Conservation (phyloP, 2,113 vertebrate species). For the Rattus norvegicus region DNA sequence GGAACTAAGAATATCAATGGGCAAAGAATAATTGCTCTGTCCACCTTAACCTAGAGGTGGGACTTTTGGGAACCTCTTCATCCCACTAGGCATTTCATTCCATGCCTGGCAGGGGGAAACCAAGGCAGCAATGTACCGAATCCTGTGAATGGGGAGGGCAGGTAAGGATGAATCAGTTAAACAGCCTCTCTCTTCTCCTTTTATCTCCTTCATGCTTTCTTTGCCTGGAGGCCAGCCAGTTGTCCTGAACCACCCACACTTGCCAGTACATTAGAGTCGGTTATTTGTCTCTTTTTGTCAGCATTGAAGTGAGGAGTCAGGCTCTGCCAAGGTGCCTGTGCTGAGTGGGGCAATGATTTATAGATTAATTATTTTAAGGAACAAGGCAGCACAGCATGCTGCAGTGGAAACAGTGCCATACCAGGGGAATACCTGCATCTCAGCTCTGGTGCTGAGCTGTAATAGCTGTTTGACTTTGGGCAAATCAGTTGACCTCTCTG, state of each 20-base stretch:
- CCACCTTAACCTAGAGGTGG: neutral
- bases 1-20: neutral
- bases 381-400: constrained; percentile 59
- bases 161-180: constrained; percentile 35
- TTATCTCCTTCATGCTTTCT: constrained; percentile 10
- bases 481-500: constrained; percentile 73
- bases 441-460: constrained; percentile 39
- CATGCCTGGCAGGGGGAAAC: constrained; percentile 8
- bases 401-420: constrained; percentile 21
- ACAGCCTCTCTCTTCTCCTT: neutral
- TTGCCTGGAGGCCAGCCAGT: constrained; percentile 54
- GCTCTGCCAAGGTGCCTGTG: constrained; percentile 63
- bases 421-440: constrained; percentile 37
- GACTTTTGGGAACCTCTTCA: neutral
- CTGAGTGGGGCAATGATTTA: constrained; percentile 70
- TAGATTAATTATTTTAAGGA: constrained; percentile 79
- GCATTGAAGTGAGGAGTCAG: constrained; percentile 67
- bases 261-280: constrained; percentile 67
- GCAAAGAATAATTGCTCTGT: neutral
- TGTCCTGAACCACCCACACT: constrained; percentile 36
- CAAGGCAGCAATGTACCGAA: neutral
- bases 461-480: constrained; percentile 65
- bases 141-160: neutral
- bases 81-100: neutral
- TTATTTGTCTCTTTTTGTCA: constrained; percentile 78